Evolutionary conservation across 2,797 vertebrate genomes (phyloP).

Genomic region (Harpagifer antarcticus): DNA sequence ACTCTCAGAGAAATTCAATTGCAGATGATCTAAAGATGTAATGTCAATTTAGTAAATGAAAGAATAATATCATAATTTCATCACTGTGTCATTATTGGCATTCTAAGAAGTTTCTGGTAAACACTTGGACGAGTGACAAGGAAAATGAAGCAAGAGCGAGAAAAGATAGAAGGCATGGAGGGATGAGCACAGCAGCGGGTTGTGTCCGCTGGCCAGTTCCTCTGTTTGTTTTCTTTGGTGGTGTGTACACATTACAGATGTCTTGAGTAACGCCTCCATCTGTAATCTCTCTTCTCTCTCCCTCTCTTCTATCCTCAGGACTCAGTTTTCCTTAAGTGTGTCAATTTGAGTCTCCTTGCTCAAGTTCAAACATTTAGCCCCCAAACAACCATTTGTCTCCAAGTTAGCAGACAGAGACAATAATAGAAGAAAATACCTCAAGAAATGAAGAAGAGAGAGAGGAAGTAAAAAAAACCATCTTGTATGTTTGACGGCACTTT

Average conservation of each 20-base stretch:
- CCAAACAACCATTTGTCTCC: slow-evolving; percentile 80
- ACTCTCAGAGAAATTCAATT: neutral
- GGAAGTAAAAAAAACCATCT: slow-evolving; percentile 66
- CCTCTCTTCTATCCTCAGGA: slow-evolving; percentile 72
- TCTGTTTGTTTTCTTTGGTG: slow-evolving; percentile 77
- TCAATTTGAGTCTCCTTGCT: slow-evolving; percentile 83
- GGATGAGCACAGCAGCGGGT: slow-evolving; percentile 55
- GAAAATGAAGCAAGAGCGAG: slow-evolving; percentile 31
- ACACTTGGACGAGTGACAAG: slow-evolving; percentile 36
- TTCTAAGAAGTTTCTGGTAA: slow-evolving; percentile 32
- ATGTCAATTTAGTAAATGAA: neutral
- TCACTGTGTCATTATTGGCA: neutral
- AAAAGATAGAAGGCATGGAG: slow-evolving; percentile 21
- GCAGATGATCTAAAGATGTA: slow-evolving; percentile 23
- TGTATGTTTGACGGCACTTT: slow-evolving; percentile 81
- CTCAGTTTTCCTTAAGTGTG: slow-evolving; percentile 81
- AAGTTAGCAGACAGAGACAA: slow-evolving; percentile 74
- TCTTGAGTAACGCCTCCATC: slow-evolving; percentile 83
- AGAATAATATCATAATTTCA: neutral
- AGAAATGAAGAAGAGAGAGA: slow-evolving; percentile 66
- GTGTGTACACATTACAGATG: slow-evolving; percentile 85
- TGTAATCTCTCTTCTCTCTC: slow-evolving; percentile 75
- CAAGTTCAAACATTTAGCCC: slow-evolving; percentile 86
- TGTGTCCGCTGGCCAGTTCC: slow-evolving; percentile 72
- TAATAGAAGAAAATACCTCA: slow-evolving; percentile 79